These are phyloP conservation scores for Phymastichus coffea DNA, from an alignment of 1,140 invertebrate species.

Conservation along the genomic window DNA sequence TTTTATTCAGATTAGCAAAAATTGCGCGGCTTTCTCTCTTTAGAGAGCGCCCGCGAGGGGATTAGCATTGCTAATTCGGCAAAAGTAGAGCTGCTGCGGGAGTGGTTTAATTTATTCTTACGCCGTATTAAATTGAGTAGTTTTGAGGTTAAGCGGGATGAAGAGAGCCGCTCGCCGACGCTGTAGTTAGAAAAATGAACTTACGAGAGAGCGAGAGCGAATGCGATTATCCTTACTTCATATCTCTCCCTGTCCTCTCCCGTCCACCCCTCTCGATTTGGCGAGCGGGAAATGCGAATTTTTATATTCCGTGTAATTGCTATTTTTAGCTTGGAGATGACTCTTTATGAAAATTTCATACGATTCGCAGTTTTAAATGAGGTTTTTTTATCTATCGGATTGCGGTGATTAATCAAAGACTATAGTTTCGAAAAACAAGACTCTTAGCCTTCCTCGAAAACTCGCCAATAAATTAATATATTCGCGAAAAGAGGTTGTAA, in stretches of 20 bases:
- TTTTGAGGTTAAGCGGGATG: not conserved
- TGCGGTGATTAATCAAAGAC: too few relatives aligned
- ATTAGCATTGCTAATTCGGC: conserved; percentile 21
- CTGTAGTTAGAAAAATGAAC: too few relatives aligned
- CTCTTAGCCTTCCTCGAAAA: not conserved
- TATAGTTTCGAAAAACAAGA: not conserved
- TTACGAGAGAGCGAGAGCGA: too few relatives aligned
- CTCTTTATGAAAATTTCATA: too few relatives aligned
- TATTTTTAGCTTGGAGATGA: too few relatives aligned
- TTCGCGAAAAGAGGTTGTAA: conserved; percentile 1
- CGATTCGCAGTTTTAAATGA: too few relatives aligned
- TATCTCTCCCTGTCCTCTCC: too few relatives aligned
- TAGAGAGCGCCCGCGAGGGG: not conserved
- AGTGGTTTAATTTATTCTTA: conserved; percentile 7
- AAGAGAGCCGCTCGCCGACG: too few relatives aligned
- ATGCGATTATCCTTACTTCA: too few relatives aligned
- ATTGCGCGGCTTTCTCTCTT: not conserved
- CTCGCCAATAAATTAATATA: conserved; percentile 15
- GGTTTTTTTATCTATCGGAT: too few relatives aligned
- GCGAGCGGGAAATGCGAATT: not conserved
- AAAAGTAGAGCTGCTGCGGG: not conserved
- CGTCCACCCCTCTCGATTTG: too few relatives aligned
- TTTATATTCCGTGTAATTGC: not conserved
- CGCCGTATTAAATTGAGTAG: conserved; percentile 5
- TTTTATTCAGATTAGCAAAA: conserved; percentile 14